Base-by-base conservation (phyloP, 2,797 vertebrate genomes). In the Tinamus major region DNA sequence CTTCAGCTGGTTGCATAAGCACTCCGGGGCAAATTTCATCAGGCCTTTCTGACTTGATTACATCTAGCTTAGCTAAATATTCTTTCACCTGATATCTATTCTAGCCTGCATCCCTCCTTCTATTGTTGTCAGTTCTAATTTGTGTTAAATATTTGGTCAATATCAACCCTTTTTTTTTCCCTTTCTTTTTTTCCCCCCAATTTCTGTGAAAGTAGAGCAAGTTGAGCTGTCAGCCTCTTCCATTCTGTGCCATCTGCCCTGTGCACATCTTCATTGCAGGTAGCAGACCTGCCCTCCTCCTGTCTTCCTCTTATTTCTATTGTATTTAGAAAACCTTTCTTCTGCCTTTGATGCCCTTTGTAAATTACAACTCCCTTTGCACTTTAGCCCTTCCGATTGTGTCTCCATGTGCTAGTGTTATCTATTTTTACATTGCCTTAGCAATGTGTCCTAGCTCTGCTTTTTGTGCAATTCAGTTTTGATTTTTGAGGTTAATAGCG, bases 401-500 rank as follows among this genome's bases (percentile, higher is more conserved):
- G 68, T 85, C 75, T 58, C 79, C 72, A 0, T 0, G 0, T 75
- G 53, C 58, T 82, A 55, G 49, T 71, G 78, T 90, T 85, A 19
- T 39, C 81, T 94, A 90, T 96, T 94, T 96, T 94, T 96, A 91
- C 1, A 0, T 41, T 79, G 49, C 62, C 58, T 87, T 64, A 87
- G 79, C 82, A 67, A 2, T 31, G 53, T 71, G 84, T 80, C 76
- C 86, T 55, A 18, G 82, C 94, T 92, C 86, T 90, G 58, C 90
- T 69, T 93, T 74, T 94, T 87, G 68, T 94, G 65, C 65, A 26
- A 62, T 75, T 89, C 76, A 24, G 46, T 85, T 94, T 85, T 87
- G 92, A 94, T 96, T 95, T 29, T 93, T 77, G 46, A 85, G 84
- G 86, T 93, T 93, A 80, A 96, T 94, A 96, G 84, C 69, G 94